Evolutionary conservation across 2,113 vertebrate genomes (phyloP).

Genomic region (Melanerpes aurifrons): DNA sequence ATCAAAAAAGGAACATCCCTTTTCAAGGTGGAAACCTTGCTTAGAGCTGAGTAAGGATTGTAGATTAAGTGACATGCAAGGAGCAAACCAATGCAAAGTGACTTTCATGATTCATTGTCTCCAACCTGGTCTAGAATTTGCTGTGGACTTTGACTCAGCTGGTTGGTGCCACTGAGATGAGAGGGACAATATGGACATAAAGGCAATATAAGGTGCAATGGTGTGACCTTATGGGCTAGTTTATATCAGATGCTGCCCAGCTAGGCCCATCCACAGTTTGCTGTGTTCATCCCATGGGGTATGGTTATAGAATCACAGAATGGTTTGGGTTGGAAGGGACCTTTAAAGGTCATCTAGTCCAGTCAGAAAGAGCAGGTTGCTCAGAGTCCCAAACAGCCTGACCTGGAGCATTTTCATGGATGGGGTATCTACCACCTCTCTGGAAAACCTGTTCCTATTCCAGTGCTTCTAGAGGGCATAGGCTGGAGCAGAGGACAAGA

Average conservation of each 20-base stretch:
- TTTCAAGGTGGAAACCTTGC: not conserved
- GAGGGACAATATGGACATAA: fast-evolving
- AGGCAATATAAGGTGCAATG: not conserved
- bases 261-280: not conserved
- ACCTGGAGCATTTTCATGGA: not conserved
- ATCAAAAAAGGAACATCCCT: not conserved
- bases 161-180: not conserved
- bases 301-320: not conserved
- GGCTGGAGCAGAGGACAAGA: not conserved
- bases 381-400: not conserved
- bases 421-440: not conserved
- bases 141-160: not conserved
- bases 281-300: too few species aligned
- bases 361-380: not conserved
- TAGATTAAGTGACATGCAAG: not conserved
- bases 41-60: not conserved
- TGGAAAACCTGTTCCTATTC: not conserved
- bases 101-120: not conserved
- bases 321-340: not conserved
- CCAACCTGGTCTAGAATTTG: not conserved
- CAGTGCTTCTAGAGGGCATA: fast-evolving
- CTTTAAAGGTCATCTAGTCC: not conserved
- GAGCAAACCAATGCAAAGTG: constrained; percentile 6
- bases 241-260: not conserved
- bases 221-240: not conserved